A percentile compares a stretch with the other conserved stretches of the same genome.
Evolutionary conservation across 2,888 invertebrate genomes (phyloP).

Genomic region (Cantharis rustica): DNA sequence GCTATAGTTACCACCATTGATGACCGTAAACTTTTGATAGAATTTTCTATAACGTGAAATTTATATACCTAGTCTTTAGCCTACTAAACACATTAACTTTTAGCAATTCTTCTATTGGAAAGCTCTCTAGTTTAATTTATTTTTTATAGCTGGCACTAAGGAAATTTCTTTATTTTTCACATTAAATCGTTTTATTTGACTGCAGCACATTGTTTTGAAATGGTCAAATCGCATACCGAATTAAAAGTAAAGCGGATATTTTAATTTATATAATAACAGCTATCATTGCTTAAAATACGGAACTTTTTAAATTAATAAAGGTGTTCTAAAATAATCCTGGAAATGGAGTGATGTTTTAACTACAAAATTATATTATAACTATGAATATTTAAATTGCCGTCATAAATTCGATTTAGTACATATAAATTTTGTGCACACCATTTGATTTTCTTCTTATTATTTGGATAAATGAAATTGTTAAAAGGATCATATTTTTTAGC

Average conservation of each 20-base stretch:
- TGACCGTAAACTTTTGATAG: constrained; percentile 8
- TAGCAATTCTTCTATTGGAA: not conserved
- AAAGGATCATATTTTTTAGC: not conserved
- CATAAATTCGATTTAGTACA: not conserved
- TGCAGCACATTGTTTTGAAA: not conserved
- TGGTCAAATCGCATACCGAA: no score
- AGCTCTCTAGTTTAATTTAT: not conserved
- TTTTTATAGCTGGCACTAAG: not conserved
- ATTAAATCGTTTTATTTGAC: not conserved
- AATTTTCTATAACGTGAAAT: not conserved
- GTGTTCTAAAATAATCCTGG: not conserved
- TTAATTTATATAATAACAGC: not conserved
- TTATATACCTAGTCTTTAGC: not conserved
- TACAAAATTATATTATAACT: not conserved
- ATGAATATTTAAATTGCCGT: not conserved
- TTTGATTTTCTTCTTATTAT: not conserved
- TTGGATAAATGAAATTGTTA: not conserved
- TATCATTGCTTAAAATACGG: not conserved
- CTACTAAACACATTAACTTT: not conserved
- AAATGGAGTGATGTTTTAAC: not conserved
- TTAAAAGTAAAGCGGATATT: not conserved
- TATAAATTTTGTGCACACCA: not conserved
- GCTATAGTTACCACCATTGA: constrained; percentile 7
- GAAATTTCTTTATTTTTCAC: not conserved
- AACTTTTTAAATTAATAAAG: not conserved